These are phyloP conservation scores for Nymphicus hollandicus DNA, from an alignment of 2,113 vertebrate genomes.

Conservation along the genomic window DNA sequence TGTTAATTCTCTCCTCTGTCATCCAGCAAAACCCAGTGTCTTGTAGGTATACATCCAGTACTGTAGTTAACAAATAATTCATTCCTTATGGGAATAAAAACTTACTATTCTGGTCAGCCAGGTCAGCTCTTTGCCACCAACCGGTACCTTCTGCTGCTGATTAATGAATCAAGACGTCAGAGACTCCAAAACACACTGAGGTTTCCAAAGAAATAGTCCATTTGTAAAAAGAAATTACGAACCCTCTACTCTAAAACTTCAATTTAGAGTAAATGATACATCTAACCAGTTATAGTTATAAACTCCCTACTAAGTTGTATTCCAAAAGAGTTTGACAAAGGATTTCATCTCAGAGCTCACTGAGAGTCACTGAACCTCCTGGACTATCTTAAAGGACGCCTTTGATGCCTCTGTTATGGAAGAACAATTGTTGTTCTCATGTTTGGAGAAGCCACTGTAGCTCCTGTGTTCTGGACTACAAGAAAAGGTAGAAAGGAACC, in stretches of 20 bases:
- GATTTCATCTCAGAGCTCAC: neutral
- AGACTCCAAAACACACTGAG: neutral
- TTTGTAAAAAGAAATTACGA: neutral
- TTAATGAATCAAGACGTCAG: neutral
- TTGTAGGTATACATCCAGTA: neutral
- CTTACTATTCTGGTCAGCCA: neutral
- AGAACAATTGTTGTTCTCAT: neutral
- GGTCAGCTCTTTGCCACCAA: neutral
- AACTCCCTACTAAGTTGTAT: neutral
- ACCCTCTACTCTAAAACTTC: neutral
- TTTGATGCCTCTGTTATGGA: neutral
- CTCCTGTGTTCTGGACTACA: neutral
- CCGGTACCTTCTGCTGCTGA: neutral
- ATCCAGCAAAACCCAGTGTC: neutral
- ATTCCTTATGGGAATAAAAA: neutral
- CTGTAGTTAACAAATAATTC: neutral
- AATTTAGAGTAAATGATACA: neutral
- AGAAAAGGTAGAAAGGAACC: neutral
- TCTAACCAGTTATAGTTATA: neutral
- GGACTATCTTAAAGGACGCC: neutral
- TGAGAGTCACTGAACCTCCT: neutral
- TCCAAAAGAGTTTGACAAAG: neutral
- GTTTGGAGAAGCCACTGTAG: neutral
- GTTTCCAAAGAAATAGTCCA: neutral
- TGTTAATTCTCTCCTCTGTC: neutral